Evolutionary conservation across 53 echinoderm and acorn worm genomes (phyloP), one percentile per base, ranked within the genome.

Genomic region (Holothuria leucospilota): DNA sequence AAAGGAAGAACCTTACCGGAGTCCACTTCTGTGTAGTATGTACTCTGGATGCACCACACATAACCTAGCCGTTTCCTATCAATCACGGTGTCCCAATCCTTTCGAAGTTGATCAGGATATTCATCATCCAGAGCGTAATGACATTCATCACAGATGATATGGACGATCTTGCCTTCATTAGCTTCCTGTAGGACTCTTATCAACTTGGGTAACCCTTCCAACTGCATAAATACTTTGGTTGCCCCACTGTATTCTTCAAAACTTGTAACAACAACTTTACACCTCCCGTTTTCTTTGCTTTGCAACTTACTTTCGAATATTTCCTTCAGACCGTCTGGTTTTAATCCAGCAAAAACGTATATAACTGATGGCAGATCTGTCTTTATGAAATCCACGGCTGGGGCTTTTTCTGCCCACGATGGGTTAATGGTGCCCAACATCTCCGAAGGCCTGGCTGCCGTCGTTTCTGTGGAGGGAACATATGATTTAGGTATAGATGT

Each of bases 11-110:
- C 12, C 3, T 7, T 59, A 59, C 80, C 59, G 1, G 80, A 34
- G 20, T 80, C 80, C 7, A 59, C 15, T 14, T 80, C 80, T 18
- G 24, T 38, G 80, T 61, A 80, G 61, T 59, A 59, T 30, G 80
- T 80, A 59, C 39, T 29, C 28, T 80, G 80, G 15, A 80, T 60
- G 61, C 18, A 20, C 80, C 80, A 80, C 13, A 80, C 80, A 15
- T 59, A 59, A 20, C 80, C 80, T 21, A 61, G 13, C 25, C 80
- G 28, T 9, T 80, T 39, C 25, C 20, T 29, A 20, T 80, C 62
- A n/a, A 59, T 28, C 13, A 78, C n/a, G 16, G 16, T 20, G 2
- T 27, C 62, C 60, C 80, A 80, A 29, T 80, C 80, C 18, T 29
- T 4, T 59, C 24, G 25, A 20, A 78, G 58, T 29, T 78, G 10